Evolutionary conservation across 2,113 vertebrate species (phyloP), one percentile per base, ranked within the genome.

Genomic region (Phyllopteryx taeniolatus): DNA sequence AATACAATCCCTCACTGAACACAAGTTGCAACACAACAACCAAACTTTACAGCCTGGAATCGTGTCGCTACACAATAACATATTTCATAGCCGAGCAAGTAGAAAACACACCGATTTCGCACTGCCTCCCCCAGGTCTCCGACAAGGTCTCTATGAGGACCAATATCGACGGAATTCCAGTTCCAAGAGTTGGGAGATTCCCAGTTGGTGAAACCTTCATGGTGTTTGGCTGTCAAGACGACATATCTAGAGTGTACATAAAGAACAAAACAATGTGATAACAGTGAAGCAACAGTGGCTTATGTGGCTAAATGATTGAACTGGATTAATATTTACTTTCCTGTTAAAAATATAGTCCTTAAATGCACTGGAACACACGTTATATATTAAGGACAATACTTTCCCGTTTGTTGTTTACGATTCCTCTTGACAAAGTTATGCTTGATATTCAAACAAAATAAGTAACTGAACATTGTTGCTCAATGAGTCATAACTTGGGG

Each of bases 121-220:
- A 99, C 79, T 3, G 96, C 96, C 33, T 87, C 60, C 44, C 90
- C 96, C 83, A 99, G 83, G 72, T 98, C 95, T 71, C 91, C 96
- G 4, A 99, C 96, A 0, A 99, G 87, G 71, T 99, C 96, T 7
- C 93, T 92, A 82, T 95, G 95, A 4, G 98, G 96, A 1, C 96
- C 96, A 0, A 76, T 86, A 27, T 97, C 94, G 68, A 95, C 31
- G 0, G 97, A 94, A 77, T 99, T 99, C 97, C 98, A 99, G 89
- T 98, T 99, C 97, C 96, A 99, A 66, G 96, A 97, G 62, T 93
- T 81, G 0, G 93, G 75, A 0, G 97, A 99, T 0, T 75, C 91
- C 98, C 98, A 99, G 91, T 96, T 98, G 46, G 96, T 95, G 75
- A 96, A 99, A 42, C 98, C 98, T 84, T 99, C 98, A 0, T 99